Percentiles rank a stretch among this genome's conserved stretches.
These are phyloP conservation scores for Cephonodes hylas DNA, from an alignment of 2,888 invertebrate species.

Conservation along the genomic window DNA sequence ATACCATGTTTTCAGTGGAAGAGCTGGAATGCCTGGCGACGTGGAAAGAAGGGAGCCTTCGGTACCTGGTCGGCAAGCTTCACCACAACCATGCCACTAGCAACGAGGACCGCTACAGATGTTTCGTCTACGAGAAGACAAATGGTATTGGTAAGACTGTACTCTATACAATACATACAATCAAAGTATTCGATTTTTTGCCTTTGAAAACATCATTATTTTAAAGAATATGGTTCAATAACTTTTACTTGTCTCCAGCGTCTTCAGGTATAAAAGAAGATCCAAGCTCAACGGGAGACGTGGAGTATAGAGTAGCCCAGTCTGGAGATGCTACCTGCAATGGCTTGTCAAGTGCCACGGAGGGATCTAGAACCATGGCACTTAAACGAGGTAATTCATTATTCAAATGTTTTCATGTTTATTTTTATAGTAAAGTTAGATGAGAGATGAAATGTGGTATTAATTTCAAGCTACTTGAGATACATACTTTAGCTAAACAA, in stretches of 20 bases:
- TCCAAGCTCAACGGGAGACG: conserved; percentile 67
- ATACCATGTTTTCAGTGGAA: conserved; percentile 84
- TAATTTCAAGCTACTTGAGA: no score
- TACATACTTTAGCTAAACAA: no score
- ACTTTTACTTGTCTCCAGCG: conserved; percentile 39
- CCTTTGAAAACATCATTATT: no score
- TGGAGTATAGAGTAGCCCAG: conserved; percentile 92
- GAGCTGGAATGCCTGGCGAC: conserved; percentile 94
- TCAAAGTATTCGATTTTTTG: not conserved
- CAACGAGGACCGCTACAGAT: conserved; percentile 95
- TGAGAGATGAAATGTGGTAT: no score
- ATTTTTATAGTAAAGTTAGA: no score
- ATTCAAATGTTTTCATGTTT: not conserved
- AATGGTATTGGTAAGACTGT: conserved; percentile 64
- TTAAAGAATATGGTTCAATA: not conserved
- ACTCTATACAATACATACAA: conserved; percentile 17
- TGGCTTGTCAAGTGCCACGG: conserved; percentile 93
- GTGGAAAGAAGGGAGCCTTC: conserved; percentile 96
- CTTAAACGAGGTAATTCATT: conserved; percentile 84
- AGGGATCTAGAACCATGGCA: conserved; percentile 92
- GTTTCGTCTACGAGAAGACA: conserved; percentile 96
- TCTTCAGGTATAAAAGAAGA: conserved; percentile 59
- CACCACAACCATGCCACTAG: conserved; percentile 94
- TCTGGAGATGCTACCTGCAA: conserved; percentile 97
- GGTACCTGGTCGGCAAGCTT: conserved; percentile 94